These are phyloP conservation scores for Caloenas nicobarica DNA, from an alignment of 2,113 vertebrate genomes.

Conservation along the genomic window DNA sequence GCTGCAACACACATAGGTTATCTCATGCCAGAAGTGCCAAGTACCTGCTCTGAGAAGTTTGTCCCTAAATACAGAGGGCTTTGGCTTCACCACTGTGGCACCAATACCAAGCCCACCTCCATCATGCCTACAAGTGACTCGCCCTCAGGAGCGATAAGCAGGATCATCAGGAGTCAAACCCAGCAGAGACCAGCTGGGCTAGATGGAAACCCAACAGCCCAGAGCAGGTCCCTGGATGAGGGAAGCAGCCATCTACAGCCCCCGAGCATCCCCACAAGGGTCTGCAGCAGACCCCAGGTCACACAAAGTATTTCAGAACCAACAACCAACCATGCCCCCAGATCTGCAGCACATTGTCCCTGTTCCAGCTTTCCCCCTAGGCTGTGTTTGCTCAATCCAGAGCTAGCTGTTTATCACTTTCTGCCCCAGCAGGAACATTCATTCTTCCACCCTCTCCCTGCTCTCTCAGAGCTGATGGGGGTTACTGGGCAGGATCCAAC, in stretches of 20 bases:
- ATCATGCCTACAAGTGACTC: fast-evolving
- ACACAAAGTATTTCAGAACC: not conserved
- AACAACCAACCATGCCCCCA: not conserved
- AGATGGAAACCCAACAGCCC: not conserved
- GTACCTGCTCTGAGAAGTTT: not conserved
- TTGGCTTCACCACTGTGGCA: not conserved
- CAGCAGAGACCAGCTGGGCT: not conserved
- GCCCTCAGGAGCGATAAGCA: not conserved
- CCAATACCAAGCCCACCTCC: not conserved
- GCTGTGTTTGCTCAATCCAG: not conserved
- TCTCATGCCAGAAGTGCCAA: not conserved
- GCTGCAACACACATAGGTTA: not conserved
- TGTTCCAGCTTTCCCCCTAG: not conserved
- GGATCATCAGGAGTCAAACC: not conserved
- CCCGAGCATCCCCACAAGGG: fast-evolving
- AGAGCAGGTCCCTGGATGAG: not conserved
- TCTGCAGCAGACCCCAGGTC: not conserved
- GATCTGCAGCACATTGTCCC: not conserved
- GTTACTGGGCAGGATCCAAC: not conserved
- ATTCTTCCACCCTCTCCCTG: not conserved
- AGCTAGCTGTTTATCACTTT: not conserved
- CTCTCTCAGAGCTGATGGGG: not conserved
- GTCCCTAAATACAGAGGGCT: not conserved
- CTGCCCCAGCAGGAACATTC: not conserved
- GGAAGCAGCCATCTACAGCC: fast-evolving